Base-by-base conservation (phyloP, 2,797 vertebrate genomes). In the Threskiornis aethiopicus region DNA sequence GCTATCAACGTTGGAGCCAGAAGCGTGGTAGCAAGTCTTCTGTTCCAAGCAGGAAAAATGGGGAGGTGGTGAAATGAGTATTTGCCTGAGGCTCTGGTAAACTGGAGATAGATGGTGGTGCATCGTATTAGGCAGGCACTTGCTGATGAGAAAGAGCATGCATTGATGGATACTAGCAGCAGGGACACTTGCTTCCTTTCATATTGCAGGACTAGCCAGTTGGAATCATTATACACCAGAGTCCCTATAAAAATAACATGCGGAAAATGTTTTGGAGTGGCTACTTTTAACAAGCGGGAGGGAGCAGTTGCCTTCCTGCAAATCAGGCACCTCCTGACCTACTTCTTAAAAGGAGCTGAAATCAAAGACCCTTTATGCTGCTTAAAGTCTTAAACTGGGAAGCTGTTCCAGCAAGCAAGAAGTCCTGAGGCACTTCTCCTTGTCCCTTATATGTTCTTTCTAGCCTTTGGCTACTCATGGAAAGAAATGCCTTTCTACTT, bases 401-500 rank as follows among this genome's bases (percentile, higher is more conserved):
- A 67, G 79, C 81, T 1, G 4, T 78, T 95, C 93, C 90, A 71
- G 94, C 87, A 88, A 83, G 77, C 78, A 75, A 93, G 49, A 90
- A 85, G 93, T 97, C 95, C 90, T 86, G 77, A 95, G 92, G 97
- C 98, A 96, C 90, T 91, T 89, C 96, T 98, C 85, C 97, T 97
- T 95, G 89, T 98, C 94, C 90, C 89, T 97, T 97, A 91, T 89
- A 31, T 77, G 90, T 97, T 98, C 97, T 98, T 98, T 98, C 97
- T 97, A 96, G 98, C 98, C 98, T 97, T 98, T 97, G 98, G 98
- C 98, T 97, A 98, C 98, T 98, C 98, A 98, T 97, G 98, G 98
- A 99, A 98, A 99, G 98, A 99, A 99, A 99, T 98, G 98, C 97
- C 98, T 98, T 98, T 98, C 98, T 96, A 98, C 98, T 98, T 98